A percentile compares a stretch with the other conserved stretches of the same genome.
Conservation (phyloP, 1,140 invertebrate genomes). For the Palaemon carinicauda region DNA sequence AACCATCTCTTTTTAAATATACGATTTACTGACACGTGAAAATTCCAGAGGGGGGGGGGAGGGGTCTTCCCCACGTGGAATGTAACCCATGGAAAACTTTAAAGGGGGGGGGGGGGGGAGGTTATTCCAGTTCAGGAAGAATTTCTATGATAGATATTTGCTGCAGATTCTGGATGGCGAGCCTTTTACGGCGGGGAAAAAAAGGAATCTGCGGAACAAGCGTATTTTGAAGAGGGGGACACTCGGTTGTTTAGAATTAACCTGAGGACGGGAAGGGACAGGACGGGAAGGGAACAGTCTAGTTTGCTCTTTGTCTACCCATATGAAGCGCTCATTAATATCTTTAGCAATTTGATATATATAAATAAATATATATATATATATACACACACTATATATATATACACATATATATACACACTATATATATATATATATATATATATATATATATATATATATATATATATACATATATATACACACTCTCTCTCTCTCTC, state of each 20-base stretch:
- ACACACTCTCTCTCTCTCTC: neutral
- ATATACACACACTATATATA: neutral
- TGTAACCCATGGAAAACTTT: no score
- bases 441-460: slow-evolving; percentile 21
- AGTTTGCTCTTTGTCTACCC: no score
- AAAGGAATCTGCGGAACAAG: no score
- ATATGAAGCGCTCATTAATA: no score
- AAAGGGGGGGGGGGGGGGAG: neutral
- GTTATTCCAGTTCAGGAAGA: neutral
- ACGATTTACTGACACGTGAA: no score
- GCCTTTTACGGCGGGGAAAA: neutral
- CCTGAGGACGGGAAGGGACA: no score
- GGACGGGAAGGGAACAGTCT: no score
- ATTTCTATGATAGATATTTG: neutral
- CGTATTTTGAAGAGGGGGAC: no score
- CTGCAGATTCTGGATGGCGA: neutral
- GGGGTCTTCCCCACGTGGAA: neutral
- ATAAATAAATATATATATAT: neutral
- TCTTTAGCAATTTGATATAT: no score
- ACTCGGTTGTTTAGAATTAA: no score
- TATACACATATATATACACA: slow-evolving; percentile 7
- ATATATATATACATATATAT: slow-evolving; percentile 21
- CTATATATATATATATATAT: slow-evolving; percentile 16
- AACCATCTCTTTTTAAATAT: no score
- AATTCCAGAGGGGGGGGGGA: no score